phyloP scores from a whole-genome alignment of 2,113 vertebrate genomes.

The Xenopus tropicalis region DNA sequence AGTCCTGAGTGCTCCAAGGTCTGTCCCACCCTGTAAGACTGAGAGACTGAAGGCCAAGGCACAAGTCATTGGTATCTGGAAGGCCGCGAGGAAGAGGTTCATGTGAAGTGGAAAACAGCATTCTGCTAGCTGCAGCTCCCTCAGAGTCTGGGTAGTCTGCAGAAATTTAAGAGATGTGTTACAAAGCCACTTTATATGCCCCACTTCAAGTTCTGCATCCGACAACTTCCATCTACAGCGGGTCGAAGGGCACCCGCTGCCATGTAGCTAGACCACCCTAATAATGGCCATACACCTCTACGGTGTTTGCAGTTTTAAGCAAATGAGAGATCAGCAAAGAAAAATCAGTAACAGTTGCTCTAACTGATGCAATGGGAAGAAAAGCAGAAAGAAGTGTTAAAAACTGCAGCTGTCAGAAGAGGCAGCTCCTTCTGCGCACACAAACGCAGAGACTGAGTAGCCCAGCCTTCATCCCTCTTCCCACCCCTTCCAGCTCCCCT shows the following conservation, averaged over 20 bases:
- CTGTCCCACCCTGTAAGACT: conserved; percentile 91
- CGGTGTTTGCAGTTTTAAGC: conserved; percentile 39
- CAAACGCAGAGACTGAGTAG: conserved; percentile 60
- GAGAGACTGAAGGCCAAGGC: conserved; percentile 94
- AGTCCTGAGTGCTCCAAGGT: conserved; percentile 93
- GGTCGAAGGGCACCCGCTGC: conserved; percentile 67
- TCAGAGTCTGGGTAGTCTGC: conserved; percentile 84
- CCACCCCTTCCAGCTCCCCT: conserved; percentile 63
- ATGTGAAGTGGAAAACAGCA: conserved; percentile 86
- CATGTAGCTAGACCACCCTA: conserved; percentile 68
- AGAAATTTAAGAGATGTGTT: conserved; percentile 50
- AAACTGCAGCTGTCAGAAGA: conserved; percentile 55
- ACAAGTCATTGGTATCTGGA: conserved; percentile 84
- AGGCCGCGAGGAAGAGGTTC: conserved; percentile 76
- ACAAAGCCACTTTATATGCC: background rate
- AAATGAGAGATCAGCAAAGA: background rate
- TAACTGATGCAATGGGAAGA: conserved; percentile 42
- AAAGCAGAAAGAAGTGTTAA: conserved; percentile 46
- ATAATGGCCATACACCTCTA: conserved; percentile 53
- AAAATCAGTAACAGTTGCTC: background rate
- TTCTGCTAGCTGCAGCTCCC: conserved; percentile 84
- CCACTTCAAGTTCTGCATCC: background rate
- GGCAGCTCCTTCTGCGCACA: conserved; percentile 18
- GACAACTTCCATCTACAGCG: conserved; percentile 11
- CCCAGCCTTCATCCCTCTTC: conserved; percentile 65